Evolutionary conservation across 2,113 vertebrate genomes (phyloP).

Genomic region (Arizona elegans): DNA sequence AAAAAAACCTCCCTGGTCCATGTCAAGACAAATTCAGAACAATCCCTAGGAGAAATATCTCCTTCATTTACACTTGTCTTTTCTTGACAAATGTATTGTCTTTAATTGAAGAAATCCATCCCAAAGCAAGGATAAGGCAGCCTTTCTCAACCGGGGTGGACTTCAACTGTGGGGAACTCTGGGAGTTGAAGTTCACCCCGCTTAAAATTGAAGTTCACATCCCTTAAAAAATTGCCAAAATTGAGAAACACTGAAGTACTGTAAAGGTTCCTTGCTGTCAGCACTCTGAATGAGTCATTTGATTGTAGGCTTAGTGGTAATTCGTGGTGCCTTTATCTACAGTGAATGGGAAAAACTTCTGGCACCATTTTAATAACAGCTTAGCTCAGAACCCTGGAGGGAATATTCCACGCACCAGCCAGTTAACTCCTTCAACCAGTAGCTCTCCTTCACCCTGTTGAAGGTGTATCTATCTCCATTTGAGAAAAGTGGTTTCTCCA

Average conservation of each 20-base stretch:
- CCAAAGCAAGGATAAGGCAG: background rate
- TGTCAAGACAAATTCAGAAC: background rate
- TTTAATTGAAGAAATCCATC: background rate
- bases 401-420: background rate
- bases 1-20: background rate
- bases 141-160: background rate
- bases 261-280: background rate
- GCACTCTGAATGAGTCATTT: background rate
- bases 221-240: background rate
- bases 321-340: background rate
- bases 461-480: background rate
- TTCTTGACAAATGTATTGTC: background rate
- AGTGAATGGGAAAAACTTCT: constrained; percentile 12
- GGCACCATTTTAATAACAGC: constrained; percentile 19
- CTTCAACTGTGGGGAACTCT: background rate
- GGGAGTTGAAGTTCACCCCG: background rate
- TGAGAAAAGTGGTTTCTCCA: background rate
- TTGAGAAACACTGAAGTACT: background rate
- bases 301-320: background rate
- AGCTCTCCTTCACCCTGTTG: background rate
- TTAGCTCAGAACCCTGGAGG: background rate
- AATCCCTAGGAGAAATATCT: background rate
- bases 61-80: background rate
- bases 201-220: background rate
- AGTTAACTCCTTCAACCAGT: background rate